Base-by-base conservation (phyloP, 2,888 invertebrate genomes). In the Seira musarum region DNA sequence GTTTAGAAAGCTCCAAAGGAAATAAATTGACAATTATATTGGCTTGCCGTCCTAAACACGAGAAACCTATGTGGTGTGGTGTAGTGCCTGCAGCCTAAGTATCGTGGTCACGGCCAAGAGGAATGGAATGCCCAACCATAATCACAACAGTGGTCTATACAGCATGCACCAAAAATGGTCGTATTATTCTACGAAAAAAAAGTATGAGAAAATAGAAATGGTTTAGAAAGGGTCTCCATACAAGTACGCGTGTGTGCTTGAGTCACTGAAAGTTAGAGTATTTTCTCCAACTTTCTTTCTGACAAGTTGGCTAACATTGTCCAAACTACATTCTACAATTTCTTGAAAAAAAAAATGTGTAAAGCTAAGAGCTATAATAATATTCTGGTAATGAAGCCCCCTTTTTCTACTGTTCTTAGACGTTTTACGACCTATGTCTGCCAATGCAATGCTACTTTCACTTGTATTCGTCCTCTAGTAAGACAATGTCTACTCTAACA, bases 1-100 rank as follows among this genome's bases (percentile, higher is more conserved):
- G 70, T 46, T 70, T 53, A 69, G 70, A 64, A 77, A 69, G 70
- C 64, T 60, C 66, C 60, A 49, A 72, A 66, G 30, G 71, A 78
- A 78, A 78, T 78, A 77, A 77, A 77, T 77, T 77, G 77, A 77
- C 77, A 77, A 77, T 77, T 77, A 78, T 67, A 60, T 64, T 65
- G 70, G 24, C 40, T 40, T 8, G 40, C 40, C 40, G 13, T 40
- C 6, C 40, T 40, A 6, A 8, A 40, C 6, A 40, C 6, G 13
- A 13, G 40, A 13, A 40, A 6, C 13, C 40, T 40, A 8, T 40
- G 6, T 40, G n/a, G n/a, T n/a, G n/a, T n/a, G n/a, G n/a, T 40
- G 40, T 40, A 13, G 6, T 40, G 40, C 40, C 40, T 40, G 13
- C 40, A 40, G 40, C 40, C 13, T 40, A 40, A 40, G 13, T 13